A percentile compares a stretch with the other conserved stretches of the same genome.
Evolutionary conservation across 2,888 invertebrate genomes (phyloP).

Genomic region (Sesamia inferens): DNA sequence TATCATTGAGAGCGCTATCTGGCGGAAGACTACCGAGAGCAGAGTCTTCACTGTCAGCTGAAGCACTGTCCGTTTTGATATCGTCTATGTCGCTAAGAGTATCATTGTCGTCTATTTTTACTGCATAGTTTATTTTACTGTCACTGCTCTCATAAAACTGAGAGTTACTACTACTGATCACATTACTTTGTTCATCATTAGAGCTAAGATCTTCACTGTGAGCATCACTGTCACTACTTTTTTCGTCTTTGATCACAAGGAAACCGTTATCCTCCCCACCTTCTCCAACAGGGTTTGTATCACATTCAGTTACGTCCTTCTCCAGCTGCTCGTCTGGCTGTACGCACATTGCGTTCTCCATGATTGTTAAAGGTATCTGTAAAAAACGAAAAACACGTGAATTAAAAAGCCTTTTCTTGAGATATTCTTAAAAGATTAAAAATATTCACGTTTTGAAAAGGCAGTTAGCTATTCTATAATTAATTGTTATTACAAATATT

Average conservation of each 20-base stretch:
- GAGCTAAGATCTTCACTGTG: conserved; percentile 84
- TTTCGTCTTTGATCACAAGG: conserved; percentile 79
- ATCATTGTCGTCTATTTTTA: conserved; percentile 88
- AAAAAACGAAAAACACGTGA: conserved; percentile 59
- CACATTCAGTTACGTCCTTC: conserved; percentile 57
- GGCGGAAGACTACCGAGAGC: conserved; percentile 91
- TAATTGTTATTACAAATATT: conserved; percentile 12
- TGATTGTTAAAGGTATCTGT: conserved; percentile 70
- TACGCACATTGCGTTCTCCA: conserved; percentile 70
- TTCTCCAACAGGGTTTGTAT: conserved; percentile 63
- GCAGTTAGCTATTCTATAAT: neutral
- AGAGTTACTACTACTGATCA: conserved; percentile 82
- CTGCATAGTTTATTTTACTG: conserved; percentile 86
- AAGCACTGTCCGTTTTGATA: conserved; percentile 88
- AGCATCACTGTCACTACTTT: conserved; percentile 83
- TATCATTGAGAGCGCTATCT: conserved; percentile 82
- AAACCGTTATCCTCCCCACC: conserved; percentile 69
- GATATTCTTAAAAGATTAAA: neutral
- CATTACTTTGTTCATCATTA: conserved; percentile 84
- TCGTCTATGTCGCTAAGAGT: conserved; percentile 88
- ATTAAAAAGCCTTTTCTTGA: neutral
- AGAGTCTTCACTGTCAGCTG: conserved; percentile 91
- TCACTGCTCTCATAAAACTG: conserved; percentile 89
- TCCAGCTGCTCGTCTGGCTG: conserved; percentile 57
- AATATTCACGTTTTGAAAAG: neutral